phyloP scores from a whole-genome alignment of 2,888 invertebrate genomes.

The Microchrysa polita region DNA sequence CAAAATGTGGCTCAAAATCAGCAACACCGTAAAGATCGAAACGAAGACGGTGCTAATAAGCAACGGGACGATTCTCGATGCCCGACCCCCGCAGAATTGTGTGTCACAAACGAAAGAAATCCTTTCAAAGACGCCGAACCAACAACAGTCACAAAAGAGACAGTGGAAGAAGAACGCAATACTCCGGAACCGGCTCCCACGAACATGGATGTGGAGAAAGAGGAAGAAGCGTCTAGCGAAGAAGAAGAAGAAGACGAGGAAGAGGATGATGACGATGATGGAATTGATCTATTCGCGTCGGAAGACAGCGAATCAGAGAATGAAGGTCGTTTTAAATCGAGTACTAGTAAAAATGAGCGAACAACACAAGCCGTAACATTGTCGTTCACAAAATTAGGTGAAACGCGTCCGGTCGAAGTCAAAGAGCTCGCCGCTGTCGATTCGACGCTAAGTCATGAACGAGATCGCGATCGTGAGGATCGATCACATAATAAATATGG shows the following conservation, averaged over 20 bases:
- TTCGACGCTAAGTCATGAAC: slow-evolving; percentile 16
- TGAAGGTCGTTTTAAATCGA: slow-evolving; percentile 53
- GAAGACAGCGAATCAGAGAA: slow-evolving; percentile 54
- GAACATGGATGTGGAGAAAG: slow-evolving; percentile 46
- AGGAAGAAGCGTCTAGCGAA: slow-evolving; percentile 45
- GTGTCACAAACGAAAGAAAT: background rate
- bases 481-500: slow-evolving; percentile 37
- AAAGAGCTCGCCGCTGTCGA: slow-evolving; percentile 50
- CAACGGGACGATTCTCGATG: background rate
- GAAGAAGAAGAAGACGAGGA: slow-evolving; percentile 32
- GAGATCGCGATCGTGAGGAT: slow-evolving; percentile 41
- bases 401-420: slow-evolving; percentile 45
- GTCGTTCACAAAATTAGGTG: slow-evolving; percentile 52
- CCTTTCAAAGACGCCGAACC: background rate
- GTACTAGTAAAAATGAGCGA: slow-evolving; percentile 48
- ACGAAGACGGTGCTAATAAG: background rate
- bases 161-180: slow-evolving; percentile 42
- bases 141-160: background rate
- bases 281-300: slow-evolving; percentile 53
- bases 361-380: slow-evolving; percentile 47
- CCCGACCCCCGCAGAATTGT: background rate
- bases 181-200: slow-evolving; percentile 22
- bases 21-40: background rate
- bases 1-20: background rate
- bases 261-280: slow-evolving; percentile 52